Evolutionary conservation across 2,888 invertebrate species (phyloP).

Genomic region (Hirtodrosophila alboralis): DNA sequence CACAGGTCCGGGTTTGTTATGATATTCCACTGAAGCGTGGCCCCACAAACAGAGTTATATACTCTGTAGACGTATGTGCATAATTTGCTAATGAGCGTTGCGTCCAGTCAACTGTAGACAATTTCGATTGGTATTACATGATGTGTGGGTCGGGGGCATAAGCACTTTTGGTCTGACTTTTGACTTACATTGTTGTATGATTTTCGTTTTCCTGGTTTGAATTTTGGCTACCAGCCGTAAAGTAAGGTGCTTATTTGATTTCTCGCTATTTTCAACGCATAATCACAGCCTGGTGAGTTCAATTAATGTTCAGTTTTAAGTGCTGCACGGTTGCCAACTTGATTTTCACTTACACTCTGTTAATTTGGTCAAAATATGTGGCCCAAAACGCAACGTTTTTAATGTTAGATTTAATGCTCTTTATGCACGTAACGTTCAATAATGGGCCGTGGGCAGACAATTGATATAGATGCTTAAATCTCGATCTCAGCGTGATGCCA

Average conservation of each 20-base stretch:
- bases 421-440: slow-evolving; percentile 55
- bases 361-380: slow-evolving; percentile 40
- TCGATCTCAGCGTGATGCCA: slow-evolving; percentile 10
- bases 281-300: slow-evolving; percentile 38
- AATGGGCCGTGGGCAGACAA: slow-evolving; percentile 53
- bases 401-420: slow-evolving; percentile 49
- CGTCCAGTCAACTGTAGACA: slow-evolving; percentile 69
- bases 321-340: slow-evolving; percentile 48
- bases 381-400: slow-evolving; percentile 19
- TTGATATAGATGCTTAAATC: slow-evolving; percentile 39
- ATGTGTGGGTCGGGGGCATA: slow-evolving; percentile 46
- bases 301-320: slow-evolving; percentile 59
- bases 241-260: slow-evolving; percentile 53
- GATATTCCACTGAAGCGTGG: slow-evolving; percentile 42
- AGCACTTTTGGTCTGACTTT: slow-evolving; percentile 61
- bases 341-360: slow-evolving; percentile 50
- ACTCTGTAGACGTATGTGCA: slow-evolving; percentile 27
- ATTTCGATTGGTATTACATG: slow-evolving; percentile 59
- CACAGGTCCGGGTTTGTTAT: slow-evolving; percentile 34
- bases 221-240: slow-evolving; percentile 15
- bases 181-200: slow-evolving; percentile 72
- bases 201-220: slow-evolving; percentile 66
- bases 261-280: slow-evolving; percentile 42
- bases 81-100: slow-evolving; percentile 68
- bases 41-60: slow-evolving; percentile 22